Conservation (phyloP, 2,888 invertebrate species). For the Bellardia pandia region DNA sequence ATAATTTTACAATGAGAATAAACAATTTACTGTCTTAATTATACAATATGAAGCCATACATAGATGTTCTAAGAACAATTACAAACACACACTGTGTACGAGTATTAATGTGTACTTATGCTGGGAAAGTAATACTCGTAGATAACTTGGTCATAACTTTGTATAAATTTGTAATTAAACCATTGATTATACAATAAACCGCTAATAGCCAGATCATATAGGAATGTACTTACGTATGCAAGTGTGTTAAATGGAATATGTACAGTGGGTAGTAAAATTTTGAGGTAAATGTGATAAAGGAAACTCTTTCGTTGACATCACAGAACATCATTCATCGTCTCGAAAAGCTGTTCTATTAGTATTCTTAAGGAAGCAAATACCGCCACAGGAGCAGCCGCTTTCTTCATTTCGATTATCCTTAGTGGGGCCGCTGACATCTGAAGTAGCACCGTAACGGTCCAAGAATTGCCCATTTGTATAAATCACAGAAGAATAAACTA, state of each 20-base stretch:
- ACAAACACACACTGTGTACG: not conserved
- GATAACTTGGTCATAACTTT: constrained; percentile 22
- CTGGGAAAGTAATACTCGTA: not conserved
- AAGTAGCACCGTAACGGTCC: no score
- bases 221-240: not conserved
- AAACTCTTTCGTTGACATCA: no score
- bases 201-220: constrained; percentile 16
- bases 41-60: constrained; percentile 1
- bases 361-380: no score
- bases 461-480: no score
- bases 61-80: no score
- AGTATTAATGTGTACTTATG: not conserved
- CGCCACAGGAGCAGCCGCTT: no score
- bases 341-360: no score
- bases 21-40: constrained; percentile 20
- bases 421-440: no score
- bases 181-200: constrained; percentile 44
- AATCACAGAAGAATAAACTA: no score
- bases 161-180: constrained; percentile 50
- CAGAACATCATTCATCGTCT: no score
- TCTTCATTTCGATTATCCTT: no score
- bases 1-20: constrained; percentile 1
- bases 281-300: no score
- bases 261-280: not conserved
- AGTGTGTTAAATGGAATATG: not conserved